A percentile compares a stretch with the other conserved stretches of the same genome.
phyloP scores from a whole-genome alignment of 2,113 vertebrate species.

The Alligator sinensis region DNA sequence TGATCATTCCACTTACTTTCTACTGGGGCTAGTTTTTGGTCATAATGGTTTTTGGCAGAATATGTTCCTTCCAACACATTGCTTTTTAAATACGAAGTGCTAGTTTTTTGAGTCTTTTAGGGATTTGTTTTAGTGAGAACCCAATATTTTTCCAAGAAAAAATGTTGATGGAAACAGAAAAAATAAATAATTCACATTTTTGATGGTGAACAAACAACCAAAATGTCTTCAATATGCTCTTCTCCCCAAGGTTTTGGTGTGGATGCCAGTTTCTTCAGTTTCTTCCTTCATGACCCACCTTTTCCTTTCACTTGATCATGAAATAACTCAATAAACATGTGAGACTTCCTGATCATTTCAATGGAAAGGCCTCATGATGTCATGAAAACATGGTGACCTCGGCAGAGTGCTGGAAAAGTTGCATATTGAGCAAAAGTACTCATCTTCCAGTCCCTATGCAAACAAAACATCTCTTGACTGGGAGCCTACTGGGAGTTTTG shows the following conservation, averaged over 20 bases:
- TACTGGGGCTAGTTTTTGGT: background rate
- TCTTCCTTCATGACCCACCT: slow-evolving; percentile 37
- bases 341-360: slow-evolving; percentile 70
- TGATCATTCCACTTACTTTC: background rate
- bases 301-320: slow-evolving; percentile 69
- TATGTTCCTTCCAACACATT: background rate
- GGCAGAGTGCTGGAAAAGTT: slow-evolving; percentile 37
- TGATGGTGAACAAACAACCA: slow-evolving; percentile 57
- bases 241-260: background rate
- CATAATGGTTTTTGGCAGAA: background rate
- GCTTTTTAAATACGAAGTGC: background rate
- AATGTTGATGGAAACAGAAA: background rate
- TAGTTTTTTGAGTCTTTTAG: background rate
- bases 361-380: slow-evolving; percentile 57
- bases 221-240: slow-evolving; percentile 72
- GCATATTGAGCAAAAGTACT: background rate
- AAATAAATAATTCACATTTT: slow-evolving; percentile 65
- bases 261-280: slow-evolving; percentile 47
- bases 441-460: background rate
- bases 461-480: background rate
- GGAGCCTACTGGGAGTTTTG: background rate
- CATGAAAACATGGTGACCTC: slow-evolving; percentile 47
- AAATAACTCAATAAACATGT: slow-evolving; percentile 67
- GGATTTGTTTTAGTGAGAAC: slow-evolving; percentile 43
- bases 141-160: background rate